phyloP scores from a whole-genome alignment of 2,797 vertebrate genomes.

The Cephalopachus bancanus region DNA sequence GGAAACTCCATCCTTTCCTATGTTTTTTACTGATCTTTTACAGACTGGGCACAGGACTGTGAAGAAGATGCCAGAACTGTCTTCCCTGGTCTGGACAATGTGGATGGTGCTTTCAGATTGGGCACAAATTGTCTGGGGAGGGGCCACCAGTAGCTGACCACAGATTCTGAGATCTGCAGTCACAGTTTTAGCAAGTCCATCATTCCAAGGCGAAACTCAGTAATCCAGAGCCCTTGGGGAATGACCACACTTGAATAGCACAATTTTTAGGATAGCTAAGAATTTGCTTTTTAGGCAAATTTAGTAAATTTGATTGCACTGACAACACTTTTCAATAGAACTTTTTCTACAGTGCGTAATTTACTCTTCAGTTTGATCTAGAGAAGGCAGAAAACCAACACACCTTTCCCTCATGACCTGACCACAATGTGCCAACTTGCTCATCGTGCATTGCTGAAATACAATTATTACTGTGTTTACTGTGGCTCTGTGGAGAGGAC shows the following conservation, averaged over 20 bases:
- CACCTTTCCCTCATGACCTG: not conserved
- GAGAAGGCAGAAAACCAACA: not conserved
- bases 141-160: not conserved
- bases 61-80: too few species aligned
- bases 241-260: not conserved
- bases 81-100: rapidly evolving
- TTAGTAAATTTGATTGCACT: conserved; percentile 34
- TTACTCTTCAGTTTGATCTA: not conserved
- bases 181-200: not conserved
- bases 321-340: not conserved
- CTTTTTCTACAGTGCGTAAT: not conserved
- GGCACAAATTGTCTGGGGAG: not conserved
- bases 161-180: not conserved
- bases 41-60: not conserved
- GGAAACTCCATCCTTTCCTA: not conserved
- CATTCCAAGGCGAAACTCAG: not conserved
- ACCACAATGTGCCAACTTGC: not conserved
- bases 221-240: not conserved
- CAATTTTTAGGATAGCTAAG: not conserved
- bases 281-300: not conserved
- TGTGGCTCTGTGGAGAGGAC: not conserved
- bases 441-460: not conserved
- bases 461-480: not conserved
- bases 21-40: not conserved
- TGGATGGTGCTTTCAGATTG: not conserved